phyloP scores from a whole-genome alignment of 2,113 vertebrate genomes.

The Oxygymnocypris stewartii region DNA sequence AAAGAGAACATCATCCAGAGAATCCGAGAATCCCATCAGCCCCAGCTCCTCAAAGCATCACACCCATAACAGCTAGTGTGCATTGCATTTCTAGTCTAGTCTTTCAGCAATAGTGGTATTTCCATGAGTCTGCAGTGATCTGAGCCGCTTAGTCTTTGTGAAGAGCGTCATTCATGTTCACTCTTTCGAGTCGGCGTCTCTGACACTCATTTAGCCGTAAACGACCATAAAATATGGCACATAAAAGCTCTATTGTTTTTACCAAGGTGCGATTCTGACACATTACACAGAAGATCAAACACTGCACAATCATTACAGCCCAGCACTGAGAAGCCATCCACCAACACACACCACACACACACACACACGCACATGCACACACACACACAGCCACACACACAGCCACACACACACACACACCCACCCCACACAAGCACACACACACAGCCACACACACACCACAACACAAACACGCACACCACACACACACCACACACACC shows the following conservation, averaged over 20 bases:
- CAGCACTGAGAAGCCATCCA: background rate
- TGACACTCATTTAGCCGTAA: constrained; percentile 48
- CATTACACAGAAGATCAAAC: constrained; percentile 55
- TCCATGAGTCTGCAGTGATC: background rate
- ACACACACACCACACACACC: background rate
- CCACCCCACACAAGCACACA: too few species aligned
- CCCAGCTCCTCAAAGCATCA: background rate
- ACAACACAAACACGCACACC: too few species aligned
- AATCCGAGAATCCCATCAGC: background rate
- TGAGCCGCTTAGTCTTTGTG: constrained; percentile 47
- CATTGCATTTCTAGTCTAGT: background rate
- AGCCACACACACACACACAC: too few species aligned
- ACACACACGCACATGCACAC: background rate
- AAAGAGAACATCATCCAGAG: background rate
- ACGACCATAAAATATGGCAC: constrained; percentile 38
- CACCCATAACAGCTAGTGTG: background rate
- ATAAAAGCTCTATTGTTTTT: constrained; percentile 42
- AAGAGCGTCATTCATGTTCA: constrained; percentile 26
- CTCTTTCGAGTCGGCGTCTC: constrained; percentile 8
- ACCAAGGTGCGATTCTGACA: constrained; percentile 41
- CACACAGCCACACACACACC: too few species aligned
- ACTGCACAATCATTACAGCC: constrained; percentile 23
- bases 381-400: too few species aligned
- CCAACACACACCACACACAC: background rate
- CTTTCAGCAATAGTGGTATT: background rate